A percentile compares a stretch with the other conserved stretches of the same genome.
These are phyloP conservation scores for Luehdorfia chinensis DNA, from an alignment of 1,140 invertebrate species.

Conservation along the genomic window DNA sequence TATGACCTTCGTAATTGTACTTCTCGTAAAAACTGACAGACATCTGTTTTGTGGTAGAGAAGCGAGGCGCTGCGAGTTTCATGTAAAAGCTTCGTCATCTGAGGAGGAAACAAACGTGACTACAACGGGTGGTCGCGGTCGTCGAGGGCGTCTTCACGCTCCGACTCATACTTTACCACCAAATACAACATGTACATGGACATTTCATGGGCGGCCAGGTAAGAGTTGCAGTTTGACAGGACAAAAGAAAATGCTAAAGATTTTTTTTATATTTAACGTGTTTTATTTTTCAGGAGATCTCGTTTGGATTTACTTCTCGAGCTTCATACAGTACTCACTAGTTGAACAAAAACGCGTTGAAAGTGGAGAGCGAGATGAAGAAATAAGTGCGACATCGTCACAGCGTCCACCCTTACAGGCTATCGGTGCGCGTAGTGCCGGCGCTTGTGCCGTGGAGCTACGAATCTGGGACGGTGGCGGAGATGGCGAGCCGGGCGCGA, in stretches of 20 bases:
- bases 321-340: slow-evolving; percentile 86
- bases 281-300: slow-evolving; percentile 78
- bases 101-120: slow-evolving; percentile 69
- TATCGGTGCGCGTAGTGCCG: slow-evolving; percentile 25
- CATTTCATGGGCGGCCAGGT: slow-evolving; percentile 84
- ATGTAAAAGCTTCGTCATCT: slow-evolving; percentile 81
- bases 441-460: slow-evolving; percentile 78
- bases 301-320: slow-evolving; percentile 92
- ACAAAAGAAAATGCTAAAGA: background rate
- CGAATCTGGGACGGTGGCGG: slow-evolving; percentile 80
- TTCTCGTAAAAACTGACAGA: too few species aligned
- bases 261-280: too few species aligned
- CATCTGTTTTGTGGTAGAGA: slow-evolving; percentile 39
- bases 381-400: slow-evolving; percentile 22
- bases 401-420: slow-evolving; percentile 22
- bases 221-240: background rate
- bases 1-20: too few species aligned
- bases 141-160: slow-evolving; percentile 81
- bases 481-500: slow-evolving; percentile 41
- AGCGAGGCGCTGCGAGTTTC: slow-evolving; percentile 81
- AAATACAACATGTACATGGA: slow-evolving; percentile 91
- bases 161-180: slow-evolving; percentile 90
- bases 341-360: slow-evolving; percentile 72
- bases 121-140: slow-evolving; percentile 38
- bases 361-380: slow-evolving; percentile 53